These are phyloP conservation scores for Triplophysa dalaica DNA, from an alignment of 2,113 vertebrate species.

Conservation along the genomic window DNA sequence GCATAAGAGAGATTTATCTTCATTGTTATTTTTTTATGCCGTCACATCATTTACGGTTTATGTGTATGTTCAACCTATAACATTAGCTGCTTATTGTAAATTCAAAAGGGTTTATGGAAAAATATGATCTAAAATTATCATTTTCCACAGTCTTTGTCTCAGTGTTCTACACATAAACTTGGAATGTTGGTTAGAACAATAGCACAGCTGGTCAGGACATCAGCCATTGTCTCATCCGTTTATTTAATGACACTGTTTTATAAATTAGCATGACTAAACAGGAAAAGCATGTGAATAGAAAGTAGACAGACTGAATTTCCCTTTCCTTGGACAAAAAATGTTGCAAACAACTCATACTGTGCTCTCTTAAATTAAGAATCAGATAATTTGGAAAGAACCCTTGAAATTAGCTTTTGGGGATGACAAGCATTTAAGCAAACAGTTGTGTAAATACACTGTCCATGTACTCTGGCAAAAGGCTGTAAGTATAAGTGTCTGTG, in stretches of 20 bases:
- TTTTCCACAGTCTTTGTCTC: neutral
- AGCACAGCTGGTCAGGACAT: constrained; percentile 39
- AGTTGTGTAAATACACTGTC: neutral
- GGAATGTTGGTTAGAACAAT: constrained; percentile 50
- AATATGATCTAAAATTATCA: neutral
- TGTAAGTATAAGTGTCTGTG: neutral
- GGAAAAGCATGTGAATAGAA: constrained; percentile 43
- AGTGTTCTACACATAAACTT: neutral
- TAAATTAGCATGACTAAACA: constrained; percentile 41
- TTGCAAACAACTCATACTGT: neutral
- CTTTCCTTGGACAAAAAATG: neutral
- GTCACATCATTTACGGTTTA: too few relatives aligned
- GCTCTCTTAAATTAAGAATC: constrained; percentile 40
- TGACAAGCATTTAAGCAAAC: neutral
- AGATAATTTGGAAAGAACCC: constrained; percentile 16
- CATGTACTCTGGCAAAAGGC: neutral
- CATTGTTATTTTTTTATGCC: too few relatives aligned
- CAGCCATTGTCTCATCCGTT: constrained; percentile 45
- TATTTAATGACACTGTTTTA: constrained; percentile 21
- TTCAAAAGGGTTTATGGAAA: too few relatives aligned
- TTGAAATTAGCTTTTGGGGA: neutral
- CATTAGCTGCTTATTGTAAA: too few relatives aligned
- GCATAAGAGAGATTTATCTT: too few relatives aligned
- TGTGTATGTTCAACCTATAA: neutral
- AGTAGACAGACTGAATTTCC: constrained; percentile 24